A percentile compares a stretch with the other conserved stretches of the same genome.
phyloP scores from a whole-genome alignment of 2,797 vertebrate species.

The Brotula barbata region DNA sequence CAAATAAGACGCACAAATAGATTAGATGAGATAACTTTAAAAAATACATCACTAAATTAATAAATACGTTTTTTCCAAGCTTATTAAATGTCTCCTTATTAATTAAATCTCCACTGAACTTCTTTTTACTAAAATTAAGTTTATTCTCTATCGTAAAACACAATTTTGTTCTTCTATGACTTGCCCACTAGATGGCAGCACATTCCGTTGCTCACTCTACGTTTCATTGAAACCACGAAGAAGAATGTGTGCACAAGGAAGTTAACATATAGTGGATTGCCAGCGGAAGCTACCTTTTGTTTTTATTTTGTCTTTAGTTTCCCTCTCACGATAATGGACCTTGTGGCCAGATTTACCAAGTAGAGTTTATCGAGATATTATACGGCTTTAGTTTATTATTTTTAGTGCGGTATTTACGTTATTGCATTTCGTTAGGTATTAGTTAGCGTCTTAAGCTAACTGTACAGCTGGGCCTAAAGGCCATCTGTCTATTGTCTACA shows the following conservation, averaged over 20 bases:
- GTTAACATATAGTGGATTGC: conserved; percentile 55
- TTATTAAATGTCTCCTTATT: no score
- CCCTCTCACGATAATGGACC: neutral
- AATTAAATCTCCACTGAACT: no score
- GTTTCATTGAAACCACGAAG: conserved; percentile 31
- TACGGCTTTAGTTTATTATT: neutral
- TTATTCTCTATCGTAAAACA: no score
- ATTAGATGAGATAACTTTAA: no score
- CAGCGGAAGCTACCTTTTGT: conserved; percentile 66
- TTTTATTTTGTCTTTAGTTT: conserved; percentile 70
- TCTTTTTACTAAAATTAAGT: no score
- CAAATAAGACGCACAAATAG: no score
- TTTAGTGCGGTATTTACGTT: neutral
- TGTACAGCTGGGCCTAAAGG: conserved; percentile 68
- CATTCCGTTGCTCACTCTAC: neutral
- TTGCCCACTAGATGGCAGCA: conserved; percentile 44
- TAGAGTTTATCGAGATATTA: neutral
- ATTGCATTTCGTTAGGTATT: conserved; percentile 22
- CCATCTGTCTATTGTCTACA: conserved; percentile 52
- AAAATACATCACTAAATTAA: no score
- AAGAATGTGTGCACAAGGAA: conserved; percentile 72
- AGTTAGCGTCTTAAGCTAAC: conserved; percentile 59
- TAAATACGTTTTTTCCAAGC: no score
- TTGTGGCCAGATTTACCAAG: neutral
- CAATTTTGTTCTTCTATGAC: neutral